Conservation (phyloP, 2,888 invertebrate species). For the Nasonovia ribisnigri region DNA sequence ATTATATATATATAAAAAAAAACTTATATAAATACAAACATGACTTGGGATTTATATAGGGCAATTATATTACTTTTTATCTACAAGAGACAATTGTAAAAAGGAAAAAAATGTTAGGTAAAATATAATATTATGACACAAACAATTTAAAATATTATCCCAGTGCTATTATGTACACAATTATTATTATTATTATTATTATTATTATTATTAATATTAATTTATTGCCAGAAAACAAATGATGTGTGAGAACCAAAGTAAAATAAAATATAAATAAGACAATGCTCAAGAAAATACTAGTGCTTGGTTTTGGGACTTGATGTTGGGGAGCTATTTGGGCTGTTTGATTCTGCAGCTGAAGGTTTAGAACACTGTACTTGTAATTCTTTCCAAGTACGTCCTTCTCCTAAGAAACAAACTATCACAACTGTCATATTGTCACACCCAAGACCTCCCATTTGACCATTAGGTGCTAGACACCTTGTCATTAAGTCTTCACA, state of each 20-base stretch:
- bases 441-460: conserved; percentile 96
- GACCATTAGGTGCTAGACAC: conserved; percentile 96
- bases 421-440: conserved; percentile 99
- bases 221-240: conserved; percentile 64
- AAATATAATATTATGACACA: conserved; percentile 63
- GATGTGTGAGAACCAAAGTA: conserved; percentile 60
- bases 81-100: conserved; percentile 58
- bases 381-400: conserved; percentile 69
- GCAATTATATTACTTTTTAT: conserved; percentile 54
- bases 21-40: conserved; percentile 64
- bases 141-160: conserved; percentile 59
- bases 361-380: conserved; percentile 66
- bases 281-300: conserved; percentile 61
- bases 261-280: conserved; percentile 58
- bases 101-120: conserved; percentile 59
- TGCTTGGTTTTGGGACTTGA: conserved; percentile 53
- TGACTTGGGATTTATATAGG: conserved; percentile 62
- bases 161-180: conserved; percentile 61
- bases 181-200: conserved; percentile 49
- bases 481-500: conserved; percentile 96
- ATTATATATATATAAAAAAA: conserved; percentile 62
- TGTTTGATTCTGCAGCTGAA: conserved; percentile 34
- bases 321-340: conserved; percentile 42
- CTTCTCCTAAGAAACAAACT: conserved; percentile 81
- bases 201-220: conserved; percentile 54